Percentiles rank a stretch among this genome's conserved stretches.
phyloP scores from a whole-genome alignment of 2,797 vertebrate species.

The Tragelaphus oryx region DNA sequence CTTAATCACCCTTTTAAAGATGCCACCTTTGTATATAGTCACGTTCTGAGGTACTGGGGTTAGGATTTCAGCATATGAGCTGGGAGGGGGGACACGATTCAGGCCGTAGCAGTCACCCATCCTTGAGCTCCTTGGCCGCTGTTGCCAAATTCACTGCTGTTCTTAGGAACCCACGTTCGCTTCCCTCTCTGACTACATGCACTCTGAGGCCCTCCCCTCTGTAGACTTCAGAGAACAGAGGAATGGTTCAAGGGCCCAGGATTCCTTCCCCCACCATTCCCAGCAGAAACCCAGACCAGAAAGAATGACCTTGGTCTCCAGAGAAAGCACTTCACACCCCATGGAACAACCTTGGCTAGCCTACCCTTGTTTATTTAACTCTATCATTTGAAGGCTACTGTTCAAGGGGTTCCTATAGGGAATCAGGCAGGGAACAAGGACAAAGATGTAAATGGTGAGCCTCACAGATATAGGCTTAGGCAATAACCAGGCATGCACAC shows the following conservation, averaged over 20 bases:
- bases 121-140: neutral
- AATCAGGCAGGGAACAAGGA: neutral
- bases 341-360: rapidly evolving
- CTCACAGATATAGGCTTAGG: rapidly evolving
- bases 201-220: rapidly evolving
- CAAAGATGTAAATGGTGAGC: rapidly evolving
- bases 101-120: rapidly evolving
- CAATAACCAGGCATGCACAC: neutral
- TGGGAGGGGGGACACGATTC: no score
- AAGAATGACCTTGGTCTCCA: neutral
- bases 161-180: neutral
- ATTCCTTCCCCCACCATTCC: neutral
- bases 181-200: neutral
- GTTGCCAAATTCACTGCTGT: neutral
- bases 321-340: neutral
- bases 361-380: neutral
- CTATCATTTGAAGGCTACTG: neutral
- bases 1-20: neutral
- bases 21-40: neutral
- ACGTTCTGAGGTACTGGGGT: neutral
- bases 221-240: neutral
- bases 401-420: neutral
- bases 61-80: no score
- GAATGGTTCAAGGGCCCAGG: neutral
- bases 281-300: neutral